Percentiles rank a stretch among this genome's conserved stretches.
Conservation (phyloP, 2,797 vertebrate species). For the Argyrosomus regius region DNA sequence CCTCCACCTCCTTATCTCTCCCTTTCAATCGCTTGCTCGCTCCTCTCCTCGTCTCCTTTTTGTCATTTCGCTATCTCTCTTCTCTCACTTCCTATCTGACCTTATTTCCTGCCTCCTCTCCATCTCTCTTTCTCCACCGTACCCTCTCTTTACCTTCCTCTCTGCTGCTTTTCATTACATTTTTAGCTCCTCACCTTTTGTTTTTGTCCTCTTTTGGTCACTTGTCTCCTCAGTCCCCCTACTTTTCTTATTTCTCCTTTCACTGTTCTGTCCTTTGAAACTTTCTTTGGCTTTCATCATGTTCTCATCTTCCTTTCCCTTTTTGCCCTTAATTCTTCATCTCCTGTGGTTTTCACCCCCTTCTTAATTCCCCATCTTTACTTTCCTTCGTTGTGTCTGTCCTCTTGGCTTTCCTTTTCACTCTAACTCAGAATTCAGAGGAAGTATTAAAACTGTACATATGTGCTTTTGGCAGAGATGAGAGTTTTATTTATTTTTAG, state of each 20-base stretch:
- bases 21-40: constrained; percentile 50
- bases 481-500: neutral
- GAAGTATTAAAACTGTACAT: neutral
- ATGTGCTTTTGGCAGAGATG: neutral
- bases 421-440: neutral
- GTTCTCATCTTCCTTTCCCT: neutral
- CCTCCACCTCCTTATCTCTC: constrained; percentile 58
- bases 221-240: neutral
- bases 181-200: constrained; percentile 18
- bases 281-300: neutral
- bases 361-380: neutral
- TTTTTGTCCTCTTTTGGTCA: neutral
- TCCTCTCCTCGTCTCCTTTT: constrained; percentile 46
- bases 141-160: neutral
- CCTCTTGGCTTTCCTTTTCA: neutral
- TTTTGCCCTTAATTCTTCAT: neutral
- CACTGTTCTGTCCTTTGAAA: neutral
- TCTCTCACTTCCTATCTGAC: constrained; percentile 53
- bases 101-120: constrained; percentile 38
- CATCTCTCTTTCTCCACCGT: constrained; percentile 11
- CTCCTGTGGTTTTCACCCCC: neutral
- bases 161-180: constrained; percentile 12
- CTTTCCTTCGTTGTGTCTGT: neutral
- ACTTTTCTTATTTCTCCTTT: neutral
- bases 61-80: constrained; percentile 53